Evolutionary conservation across 2,113 vertebrate species (phyloP).

Genomic region (Accipiter virgatus): DNA sequence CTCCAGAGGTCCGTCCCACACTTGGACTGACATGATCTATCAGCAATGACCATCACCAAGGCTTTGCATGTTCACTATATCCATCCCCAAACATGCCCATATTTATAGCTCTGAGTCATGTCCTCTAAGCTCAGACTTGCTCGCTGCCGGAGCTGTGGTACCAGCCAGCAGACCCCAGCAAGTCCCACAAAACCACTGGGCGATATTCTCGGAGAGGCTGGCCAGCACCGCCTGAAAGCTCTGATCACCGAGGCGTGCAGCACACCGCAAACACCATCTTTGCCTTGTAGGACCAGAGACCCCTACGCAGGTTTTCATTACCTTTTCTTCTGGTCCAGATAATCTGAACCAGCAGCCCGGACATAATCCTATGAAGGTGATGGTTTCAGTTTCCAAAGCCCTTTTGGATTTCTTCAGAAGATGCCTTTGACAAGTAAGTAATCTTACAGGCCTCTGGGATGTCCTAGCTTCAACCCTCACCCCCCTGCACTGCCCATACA

Average conservation of each 20-base stretch:
- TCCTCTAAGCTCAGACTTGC: background rate
- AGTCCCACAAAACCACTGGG: background rate
- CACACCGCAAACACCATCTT: background rate
- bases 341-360: background rate
- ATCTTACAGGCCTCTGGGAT: background rate
- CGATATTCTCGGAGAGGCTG: background rate
- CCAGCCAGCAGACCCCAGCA: background rate
- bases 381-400: background rate
- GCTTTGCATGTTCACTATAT: background rate
- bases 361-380: background rate
- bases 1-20: background rate
- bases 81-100: no score
- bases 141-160: background rate
- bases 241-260: no score
- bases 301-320: background rate
- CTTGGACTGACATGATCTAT: background rate
- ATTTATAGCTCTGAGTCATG: background rate
- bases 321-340: background rate
- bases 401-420: background rate
- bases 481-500: background rate
- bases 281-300: background rate
- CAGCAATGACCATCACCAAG: background rate
- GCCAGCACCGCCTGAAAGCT: background rate
- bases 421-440: background rate
- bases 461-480: background rate